Evolutionary conservation across 2,888 invertebrate genomes (phyloP), one percentile per base, ranked within the genome.

Genomic region (Scaptomyza cyrtandrae): DNA sequence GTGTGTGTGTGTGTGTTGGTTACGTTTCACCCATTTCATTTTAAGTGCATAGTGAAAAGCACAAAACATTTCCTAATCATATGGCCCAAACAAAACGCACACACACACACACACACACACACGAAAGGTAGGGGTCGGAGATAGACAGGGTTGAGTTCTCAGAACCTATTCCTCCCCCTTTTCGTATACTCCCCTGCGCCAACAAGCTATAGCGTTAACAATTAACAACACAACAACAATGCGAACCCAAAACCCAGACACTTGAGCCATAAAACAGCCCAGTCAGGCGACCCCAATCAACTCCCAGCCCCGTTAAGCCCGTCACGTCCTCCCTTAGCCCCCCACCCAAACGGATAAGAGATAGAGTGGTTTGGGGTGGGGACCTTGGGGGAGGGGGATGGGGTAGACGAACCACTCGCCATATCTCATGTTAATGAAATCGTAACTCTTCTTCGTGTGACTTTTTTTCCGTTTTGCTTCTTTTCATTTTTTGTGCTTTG

Each of bases 371-470:
- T n/a, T n/a, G n/a, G 33, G 11, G 11, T 2, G 33, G 10, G 10
- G 33, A n/a, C n/a, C n/a, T n/a, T n/a, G 10, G 33, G 33, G 35
- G 39, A 14, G 7, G 39, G 3, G 24, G 24, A 3, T 19, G 1
- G 2, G 19, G 19, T 19, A 19, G 9, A 41, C 41, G 59, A 57
- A 61, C 68, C 80, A 88, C 83, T 83, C 74, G 80, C 86, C 87
- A 88, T 85, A 86, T 86, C 87, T 85, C 85, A 88, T 88, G 87
- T 88, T 86, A 88, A 86, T 86, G 85, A 88, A 86, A 88, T 86
- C 89, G 85, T 86, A 88, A 85, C 87, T 85, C 88, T 88, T 85
- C 88, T 83, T 88, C 81, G 70, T 71, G 88, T 62, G 67, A 75
- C 69, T 84, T 78, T 71, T 71, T 75, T 86, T 82, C 78, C 78